Conservation (phyloP, 2,797 vertebrate genomes). For the Diglossa cyanea region DNA sequence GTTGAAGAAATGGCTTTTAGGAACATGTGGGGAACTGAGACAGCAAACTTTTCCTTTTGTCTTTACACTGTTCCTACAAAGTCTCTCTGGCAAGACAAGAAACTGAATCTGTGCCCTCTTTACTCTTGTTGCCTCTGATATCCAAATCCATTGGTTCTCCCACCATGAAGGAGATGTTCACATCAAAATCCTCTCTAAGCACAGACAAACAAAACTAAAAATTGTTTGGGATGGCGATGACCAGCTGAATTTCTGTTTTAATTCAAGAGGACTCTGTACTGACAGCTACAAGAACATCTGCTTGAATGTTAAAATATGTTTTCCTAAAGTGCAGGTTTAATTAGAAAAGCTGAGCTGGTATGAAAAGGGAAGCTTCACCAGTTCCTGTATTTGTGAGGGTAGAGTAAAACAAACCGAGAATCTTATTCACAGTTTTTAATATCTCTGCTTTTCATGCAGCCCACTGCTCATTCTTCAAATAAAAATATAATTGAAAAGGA, state of each 20-base stretch:
- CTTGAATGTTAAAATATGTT: not conserved
- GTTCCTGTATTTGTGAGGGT: not conserved
- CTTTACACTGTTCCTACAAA: not conserved
- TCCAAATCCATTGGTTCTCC: not conserved
- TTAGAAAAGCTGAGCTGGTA: not conserved
- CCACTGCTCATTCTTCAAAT: not conserved
- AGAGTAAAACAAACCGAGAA: not conserved
- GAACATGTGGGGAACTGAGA: not conserved
- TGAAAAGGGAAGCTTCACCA: not conserved
- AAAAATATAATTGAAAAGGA: not conserved
- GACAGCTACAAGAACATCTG: not conserved
- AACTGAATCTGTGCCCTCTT: not conserved
- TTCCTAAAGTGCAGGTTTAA: not conserved
- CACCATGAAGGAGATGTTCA: not conserved
- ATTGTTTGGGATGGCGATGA: not conserved
- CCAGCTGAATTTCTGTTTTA: not conserved
- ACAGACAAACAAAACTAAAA: not conserved
- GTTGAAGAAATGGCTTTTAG: not conserved
- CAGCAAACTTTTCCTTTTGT: not conserved
- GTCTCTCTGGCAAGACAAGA: not conserved
- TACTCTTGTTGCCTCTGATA: not conserved
- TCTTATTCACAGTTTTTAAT: not conserved
- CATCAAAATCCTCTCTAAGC: not conserved
- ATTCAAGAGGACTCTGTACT: not conserved
- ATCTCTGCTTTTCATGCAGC: not conserved